Evolutionary conservation across 2,888 invertebrate genomes (phyloP), one percentile per base, ranked within the genome.

Genomic region (Drosophila fungiperda): DNA sequence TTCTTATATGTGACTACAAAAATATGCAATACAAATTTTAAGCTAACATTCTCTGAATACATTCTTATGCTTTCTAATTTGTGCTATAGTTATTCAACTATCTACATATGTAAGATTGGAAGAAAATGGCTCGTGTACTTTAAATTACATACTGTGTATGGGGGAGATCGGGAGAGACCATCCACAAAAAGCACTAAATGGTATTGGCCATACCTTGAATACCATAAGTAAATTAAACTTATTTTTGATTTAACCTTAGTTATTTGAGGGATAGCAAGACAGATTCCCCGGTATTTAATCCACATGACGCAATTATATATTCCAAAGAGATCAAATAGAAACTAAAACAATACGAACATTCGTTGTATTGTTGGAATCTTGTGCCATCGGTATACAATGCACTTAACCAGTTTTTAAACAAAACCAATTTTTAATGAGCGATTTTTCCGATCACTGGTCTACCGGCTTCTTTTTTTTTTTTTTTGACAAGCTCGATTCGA

Each of bases 401-500:
- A 29, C n/a, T 5, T 20, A 54, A 26, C 20, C 0, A 2, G 9
- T n/a, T 29, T 6, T 6, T 17, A 17, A 11, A 8, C 8, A 20
- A 52, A 48, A 23, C 7, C 7, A 15, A 45, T 20, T 20, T 7
- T 7, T 35, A 20, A 40, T 49, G 26, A 33, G 35, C 29, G 17
- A 49, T 61, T 49, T 35, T 36, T 12, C 7, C 36, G 65, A 64
- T 15, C 48, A 40, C 23, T 26, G 50, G 33, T 48, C 36, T 17
- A 36, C 7, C 3, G 36, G 15, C 26, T 26, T n/a, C n/a, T 36
- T 35, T 48, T 17, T 17, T 53, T 29, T 29, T 38, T 33, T 33
- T 38, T 54, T 50, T 64, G 61, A 60, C 52, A 67, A n/a, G 61
- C 23, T 26, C 32, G 58, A 65, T 68, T 33, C 60, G 68, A 65